Conservation (phyloP, 2,888 invertebrate species). For the Leptogaster cylindrica region DNA sequence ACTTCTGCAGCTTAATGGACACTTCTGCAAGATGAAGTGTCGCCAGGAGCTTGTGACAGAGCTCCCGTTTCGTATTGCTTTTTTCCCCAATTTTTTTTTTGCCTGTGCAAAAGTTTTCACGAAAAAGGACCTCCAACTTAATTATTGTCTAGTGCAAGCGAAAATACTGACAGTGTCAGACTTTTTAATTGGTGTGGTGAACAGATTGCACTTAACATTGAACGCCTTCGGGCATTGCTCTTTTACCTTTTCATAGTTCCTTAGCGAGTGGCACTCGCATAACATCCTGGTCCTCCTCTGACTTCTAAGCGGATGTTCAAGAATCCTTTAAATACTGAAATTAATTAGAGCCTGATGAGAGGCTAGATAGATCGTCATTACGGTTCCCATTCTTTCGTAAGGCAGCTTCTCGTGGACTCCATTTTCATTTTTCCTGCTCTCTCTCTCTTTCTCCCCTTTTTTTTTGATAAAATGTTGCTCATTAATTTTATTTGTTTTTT, state of each 20-base stretch:
- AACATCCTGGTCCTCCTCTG: neutral
- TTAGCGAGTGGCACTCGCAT: neutral
- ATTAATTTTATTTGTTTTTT: conserved; percentile 30
- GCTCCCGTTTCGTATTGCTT: neutral
- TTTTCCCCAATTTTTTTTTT: no score
- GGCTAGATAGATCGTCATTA: neutral
- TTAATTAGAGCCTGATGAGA: conserved; percentile 24
- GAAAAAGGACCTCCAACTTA: conserved; percentile 16
- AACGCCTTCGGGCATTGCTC: conserved; percentile 26
- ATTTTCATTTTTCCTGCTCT: no score
- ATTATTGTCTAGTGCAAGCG: conserved; percentile 37
- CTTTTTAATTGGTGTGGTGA: conserved; percentile 36
- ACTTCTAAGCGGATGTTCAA: conserved; percentile 8
- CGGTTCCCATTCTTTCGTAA: neutral
- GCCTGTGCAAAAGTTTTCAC: conserved; percentile 8
- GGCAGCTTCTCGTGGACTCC: neutral
- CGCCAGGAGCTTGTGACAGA: conserved; percentile 35
- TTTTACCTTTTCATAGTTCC: conserved; percentile 4
- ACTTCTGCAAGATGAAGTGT: conserved; percentile 34
- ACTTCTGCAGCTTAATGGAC: conserved; percentile 37
- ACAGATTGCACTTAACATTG: conserved; percentile 15
- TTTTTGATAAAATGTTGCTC: conserved; percentile 17
- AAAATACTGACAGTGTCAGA: conserved; percentile 10
- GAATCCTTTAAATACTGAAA: conserved; percentile 26
- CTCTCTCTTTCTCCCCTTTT: no score